These are phyloP conservation scores for Pitangus sulphuratus DNA, from an alignment of 2,797 vertebrate species.

Conservation along the genomic window DNA sequence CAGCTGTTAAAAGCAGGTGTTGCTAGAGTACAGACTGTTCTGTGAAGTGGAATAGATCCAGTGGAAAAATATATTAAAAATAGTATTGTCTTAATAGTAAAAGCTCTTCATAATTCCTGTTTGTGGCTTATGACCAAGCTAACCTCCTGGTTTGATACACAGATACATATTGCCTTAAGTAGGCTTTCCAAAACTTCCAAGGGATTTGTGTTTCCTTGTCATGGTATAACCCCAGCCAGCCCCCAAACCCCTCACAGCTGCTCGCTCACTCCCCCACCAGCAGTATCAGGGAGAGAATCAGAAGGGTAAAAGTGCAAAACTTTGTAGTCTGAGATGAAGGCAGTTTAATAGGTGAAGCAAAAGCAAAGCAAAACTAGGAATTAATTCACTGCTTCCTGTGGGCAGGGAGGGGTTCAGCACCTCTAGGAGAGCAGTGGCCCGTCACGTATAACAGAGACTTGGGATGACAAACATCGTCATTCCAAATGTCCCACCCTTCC, in stretches of 20 bases:
- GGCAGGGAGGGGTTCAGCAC: not conserved
- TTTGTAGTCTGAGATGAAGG: not conserved
- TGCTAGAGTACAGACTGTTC: not conserved
- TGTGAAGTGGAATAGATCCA: not conserved
- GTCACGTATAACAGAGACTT: fast-evolving
- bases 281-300: not conserved
- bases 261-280: not conserved
- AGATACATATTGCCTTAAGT: not conserved
- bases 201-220: not conserved
- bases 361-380: not conserved
- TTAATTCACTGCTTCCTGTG: not conserved
- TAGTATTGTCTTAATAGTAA: not conserved
- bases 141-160: not conserved
- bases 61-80: not conserved
- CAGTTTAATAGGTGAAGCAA: not conserved
- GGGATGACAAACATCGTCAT: not conserved
- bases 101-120: not conserved
- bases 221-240: not conserved
- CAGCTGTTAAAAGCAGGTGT: not conserved
- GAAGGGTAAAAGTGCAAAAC: not conserved
- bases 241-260: fast-evolving
- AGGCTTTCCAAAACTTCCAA: not conserved
- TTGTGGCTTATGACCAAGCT: not conserved
- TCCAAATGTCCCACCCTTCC: fast-evolving
- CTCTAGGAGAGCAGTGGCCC: not conserved